These are phyloP conservation scores for Notamacropus eugenii DNA, from an alignment of 2,797 vertebrate genomes.

Conservation along the genomic window DNA sequence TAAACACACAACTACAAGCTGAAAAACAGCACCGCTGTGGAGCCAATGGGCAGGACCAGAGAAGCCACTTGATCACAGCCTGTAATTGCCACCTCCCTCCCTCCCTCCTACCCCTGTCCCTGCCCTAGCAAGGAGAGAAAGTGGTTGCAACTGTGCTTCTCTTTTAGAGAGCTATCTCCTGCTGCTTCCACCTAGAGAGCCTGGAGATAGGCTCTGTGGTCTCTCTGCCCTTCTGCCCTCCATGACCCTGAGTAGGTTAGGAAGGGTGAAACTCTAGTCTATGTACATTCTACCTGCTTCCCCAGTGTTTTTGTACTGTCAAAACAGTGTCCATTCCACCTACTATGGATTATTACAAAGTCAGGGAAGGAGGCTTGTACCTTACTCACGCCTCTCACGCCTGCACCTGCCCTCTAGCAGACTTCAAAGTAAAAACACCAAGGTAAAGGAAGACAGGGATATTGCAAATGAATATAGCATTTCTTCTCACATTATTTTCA, in stretches of 20 bases:
- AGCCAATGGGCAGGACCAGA: neutral
- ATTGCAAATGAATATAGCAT: neutral
- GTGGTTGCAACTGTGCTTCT: neutral
- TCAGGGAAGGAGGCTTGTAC: neutral
- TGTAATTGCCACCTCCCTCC: neutral
- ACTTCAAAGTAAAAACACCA: constrained; percentile 16
- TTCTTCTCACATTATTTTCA: neutral
- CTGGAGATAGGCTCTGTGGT: neutral
- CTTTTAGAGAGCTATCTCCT: neutral
- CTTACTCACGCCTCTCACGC: neutral
- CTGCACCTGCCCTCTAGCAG: neutral
- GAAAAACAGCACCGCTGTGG: neutral
- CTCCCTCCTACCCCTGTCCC: neutral
- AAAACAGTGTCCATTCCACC: neutral
- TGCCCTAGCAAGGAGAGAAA: neutral
- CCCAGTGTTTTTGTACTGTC: neutral
- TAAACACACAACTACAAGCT: neutral
- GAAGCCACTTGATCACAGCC: neutral
- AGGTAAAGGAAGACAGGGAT: neutral
- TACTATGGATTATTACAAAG: neutral
- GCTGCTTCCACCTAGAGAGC: neutral
- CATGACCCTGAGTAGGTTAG: neutral
- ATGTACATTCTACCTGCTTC: neutral
- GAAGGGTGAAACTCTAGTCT: neutral
- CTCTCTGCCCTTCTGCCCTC: neutral